Percentiles rank a stretch among this genome's conserved stretches.
Evolutionary conservation across 2,888 invertebrate species (phyloP).

Genomic region (Phlogophora meticulosa): DNA sequence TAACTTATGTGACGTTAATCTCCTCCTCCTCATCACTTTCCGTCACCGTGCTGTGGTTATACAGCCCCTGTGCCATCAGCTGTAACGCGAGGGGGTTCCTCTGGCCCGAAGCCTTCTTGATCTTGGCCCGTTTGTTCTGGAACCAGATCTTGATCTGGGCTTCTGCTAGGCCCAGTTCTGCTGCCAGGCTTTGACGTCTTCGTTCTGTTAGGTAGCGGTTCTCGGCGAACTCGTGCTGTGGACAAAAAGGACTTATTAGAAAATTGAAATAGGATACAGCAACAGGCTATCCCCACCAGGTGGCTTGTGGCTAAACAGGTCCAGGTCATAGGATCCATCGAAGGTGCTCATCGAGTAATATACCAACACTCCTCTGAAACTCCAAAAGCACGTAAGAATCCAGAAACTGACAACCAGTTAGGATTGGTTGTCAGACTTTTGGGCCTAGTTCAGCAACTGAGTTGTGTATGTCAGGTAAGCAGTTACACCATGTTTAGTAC

Average conservation of each 20-base stretch:
- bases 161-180: conserved; percentile 97
- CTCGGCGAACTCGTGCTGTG: conserved; percentile 96
- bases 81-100: conserved; percentile 96
- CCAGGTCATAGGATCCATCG: too few species aligned
- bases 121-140: conserved; percentile 99
- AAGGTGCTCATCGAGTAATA: too few species aligned
- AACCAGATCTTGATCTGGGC: conserved; percentile 99
- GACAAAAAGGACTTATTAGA: neutral
- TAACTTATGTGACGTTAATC: conserved; percentile 12
- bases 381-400: too few species aligned
- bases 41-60: conserved; percentile 94
- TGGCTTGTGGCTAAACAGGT: too few species aligned
- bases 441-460: too few species aligned
- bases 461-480: too few species aligned
- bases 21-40: conserved; percentile 94
- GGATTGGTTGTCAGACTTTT: too few species aligned
- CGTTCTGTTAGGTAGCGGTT: conserved; percentile 98
- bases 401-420: too few species aligned
- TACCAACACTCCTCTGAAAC: too few species aligned
- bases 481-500: too few species aligned
- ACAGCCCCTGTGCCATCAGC: conserved; percentile 98
- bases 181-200: conserved; percentile 97
- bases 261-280: too few species aligned
- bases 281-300: too few species aligned
- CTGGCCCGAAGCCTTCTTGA: conserved; percentile 97